Evolutionary conservation across 2,888 invertebrate genomes (phyloP).

Genomic region (Cerastis leucographa): DNA sequence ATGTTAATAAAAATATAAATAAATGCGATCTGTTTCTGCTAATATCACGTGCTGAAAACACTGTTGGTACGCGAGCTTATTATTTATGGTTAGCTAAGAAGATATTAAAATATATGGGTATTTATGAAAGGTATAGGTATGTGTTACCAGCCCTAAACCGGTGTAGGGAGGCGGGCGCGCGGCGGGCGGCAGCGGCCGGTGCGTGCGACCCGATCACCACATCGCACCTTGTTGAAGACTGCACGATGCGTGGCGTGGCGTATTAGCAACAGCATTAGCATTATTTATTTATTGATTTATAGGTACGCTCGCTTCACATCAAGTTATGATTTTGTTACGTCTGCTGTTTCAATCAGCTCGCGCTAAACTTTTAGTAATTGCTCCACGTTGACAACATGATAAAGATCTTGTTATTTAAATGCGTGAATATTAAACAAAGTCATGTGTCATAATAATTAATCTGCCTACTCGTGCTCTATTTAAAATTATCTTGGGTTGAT

Average conservation of each 20-base stretch:
- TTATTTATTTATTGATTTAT: conserved; percentile 64
- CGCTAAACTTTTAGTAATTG: conserved; percentile 74
- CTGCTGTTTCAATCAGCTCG: conserved; percentile 61
- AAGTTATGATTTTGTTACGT: conserved; percentile 59
- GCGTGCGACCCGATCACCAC: conserved; percentile 65
- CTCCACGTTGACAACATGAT: conserved; percentile 75
- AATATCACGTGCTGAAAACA: conserved; percentile 8
- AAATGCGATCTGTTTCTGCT: background rate
- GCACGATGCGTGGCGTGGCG: conserved; percentile 64
- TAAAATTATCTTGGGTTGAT: conserved; percentile 82
- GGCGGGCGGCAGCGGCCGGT: conserved; percentile 53
- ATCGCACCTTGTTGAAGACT: conserved; percentile 70
- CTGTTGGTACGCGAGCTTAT: conserved; percentile 7
- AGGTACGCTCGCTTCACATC: conserved; percentile 42
- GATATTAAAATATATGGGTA: conserved; percentile 1
- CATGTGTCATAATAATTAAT: conserved; percentile 86
- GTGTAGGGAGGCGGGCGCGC: conserved; percentile 55
- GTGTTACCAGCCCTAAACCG: conserved; percentile 62
- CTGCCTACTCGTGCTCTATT: conserved; percentile 85
- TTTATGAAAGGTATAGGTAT: conserved; percentile 27
- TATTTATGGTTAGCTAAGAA: conserved; percentile 18
- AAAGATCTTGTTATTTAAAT: conserved; percentile 78
- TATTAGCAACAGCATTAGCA: conserved; percentile 63
- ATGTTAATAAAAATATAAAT: background rate
- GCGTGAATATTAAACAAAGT: conserved; percentile 80